Evolutionary conservation across 2,797 vertebrate species (phyloP).

Genomic region (Dendrocincla fuliginosa): DNA sequence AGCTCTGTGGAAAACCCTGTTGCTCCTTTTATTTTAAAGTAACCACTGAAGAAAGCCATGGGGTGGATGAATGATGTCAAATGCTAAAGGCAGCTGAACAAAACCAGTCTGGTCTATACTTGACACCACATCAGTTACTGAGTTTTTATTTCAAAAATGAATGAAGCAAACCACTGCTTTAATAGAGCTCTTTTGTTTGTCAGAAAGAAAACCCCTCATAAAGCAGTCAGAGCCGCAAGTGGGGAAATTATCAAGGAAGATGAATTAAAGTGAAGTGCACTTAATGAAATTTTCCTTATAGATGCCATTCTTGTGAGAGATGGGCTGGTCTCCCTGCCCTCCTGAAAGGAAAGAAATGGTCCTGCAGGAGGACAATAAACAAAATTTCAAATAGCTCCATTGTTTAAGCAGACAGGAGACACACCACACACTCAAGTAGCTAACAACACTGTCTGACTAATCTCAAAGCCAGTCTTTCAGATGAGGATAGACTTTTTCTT

Average conservation of each 20-base stretch:
- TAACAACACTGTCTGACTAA: not conserved
- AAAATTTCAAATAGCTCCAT: not conserved
- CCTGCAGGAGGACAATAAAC: not conserved
- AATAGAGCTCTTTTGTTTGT: not conserved
- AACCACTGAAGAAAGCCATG: not conserved
- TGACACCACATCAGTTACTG: not conserved
- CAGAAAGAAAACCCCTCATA: slow-evolving; percentile 10
- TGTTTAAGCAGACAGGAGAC: not conserved
- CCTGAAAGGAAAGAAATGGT: slow-evolving; percentile 11
- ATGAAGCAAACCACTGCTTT: not conserved
- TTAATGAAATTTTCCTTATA: not conserved
- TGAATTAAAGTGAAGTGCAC: not conserved
- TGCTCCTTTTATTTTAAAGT: not conserved
- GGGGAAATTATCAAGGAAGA: slow-evolving; percentile 5
- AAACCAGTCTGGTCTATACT: not conserved
- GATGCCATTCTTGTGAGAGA: not conserved
- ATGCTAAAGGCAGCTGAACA: not conserved
- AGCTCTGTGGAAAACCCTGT: not conserved
- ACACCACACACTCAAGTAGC: not conserved
- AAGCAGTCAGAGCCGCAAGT: not conserved
- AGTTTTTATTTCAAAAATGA: not conserved
- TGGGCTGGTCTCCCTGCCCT: not conserved
- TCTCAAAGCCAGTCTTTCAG: not conserved
- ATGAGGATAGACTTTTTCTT: not conserved
- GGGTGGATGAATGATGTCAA: not conserved